Evolutionary conservation across 2,888 invertebrate species (phyloP), one percentile per base, ranked within the genome.

Genomic region (Hydrotaea diabolus): DNA sequence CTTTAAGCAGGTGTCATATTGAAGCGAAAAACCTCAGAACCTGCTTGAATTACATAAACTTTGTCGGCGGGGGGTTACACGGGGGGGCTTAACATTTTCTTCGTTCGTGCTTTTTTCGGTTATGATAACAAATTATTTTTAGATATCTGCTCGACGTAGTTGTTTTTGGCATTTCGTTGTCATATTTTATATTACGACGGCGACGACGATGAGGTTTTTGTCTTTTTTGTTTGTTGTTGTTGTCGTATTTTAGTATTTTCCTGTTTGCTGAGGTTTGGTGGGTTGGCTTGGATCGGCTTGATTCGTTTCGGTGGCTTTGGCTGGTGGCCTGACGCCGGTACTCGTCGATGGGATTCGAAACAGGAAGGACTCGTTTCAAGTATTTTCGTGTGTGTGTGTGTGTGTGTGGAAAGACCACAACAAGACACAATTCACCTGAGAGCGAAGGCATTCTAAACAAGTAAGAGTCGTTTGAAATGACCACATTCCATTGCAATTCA

Each of bases 361-460:
- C 83, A 83, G 83, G 83, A 83, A 83, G 83, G 83, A 83, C 83
- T 83, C 73, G 83, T 80, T 83, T 80, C 26, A 69, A 21, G 59
- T 59, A 23, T 23, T 26, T 26, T 26, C 36, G 64, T 21, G 36
- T 43, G 39, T 26, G 43, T n/a, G n/a, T n/a, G n/a, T n/a, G n/a
- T n/a, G n/a, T 43, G 43, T 66, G 11, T 13, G 3, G 9, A 36
- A 36, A 36, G n/a, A 31, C 31, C 13, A 9, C n/a, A 46, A 46
- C 46, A 15, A 53, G 5, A 17, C n/a, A 21, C 55, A 36, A 39
- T 66, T 66, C 43, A 66, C 39, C 66, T 43, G 66, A 59, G 59
- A 39, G n/a, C n/a, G 19, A 66, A 46, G 43, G 21, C 21, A 46
- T 69, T 69, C 69, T 69, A 21, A 23, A 15, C 21, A 15, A 21